Percentiles rank a stretch among this genome's conserved stretches.
Conservation (phyloP, 1,140 invertebrate species). For the Lordiphosa clarofinis region DNA sequence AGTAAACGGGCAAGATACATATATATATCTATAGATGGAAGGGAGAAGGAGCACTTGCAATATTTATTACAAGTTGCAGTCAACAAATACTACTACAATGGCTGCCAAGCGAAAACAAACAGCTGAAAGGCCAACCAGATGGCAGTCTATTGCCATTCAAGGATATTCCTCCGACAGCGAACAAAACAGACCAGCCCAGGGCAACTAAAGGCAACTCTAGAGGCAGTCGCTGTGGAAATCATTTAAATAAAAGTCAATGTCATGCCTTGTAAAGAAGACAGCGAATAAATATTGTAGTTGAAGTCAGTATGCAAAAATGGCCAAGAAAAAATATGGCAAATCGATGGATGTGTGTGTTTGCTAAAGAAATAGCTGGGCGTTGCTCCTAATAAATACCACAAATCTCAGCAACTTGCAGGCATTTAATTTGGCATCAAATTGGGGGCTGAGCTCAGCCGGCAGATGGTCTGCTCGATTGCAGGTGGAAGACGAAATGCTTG, state of each 20-base stretch:
- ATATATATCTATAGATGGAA: slow-evolving; percentile 23
- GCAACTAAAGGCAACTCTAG: slow-evolving; percentile 8
- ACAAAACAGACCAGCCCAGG: neutral
- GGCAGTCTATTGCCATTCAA: slow-evolving; percentile 67
- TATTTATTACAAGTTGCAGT: slow-evolving; percentile 76
- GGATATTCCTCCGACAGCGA: slow-evolving; percentile 18
- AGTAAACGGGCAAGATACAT: slow-evolving; percentile 76
- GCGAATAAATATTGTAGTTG: slow-evolving; percentile 64
- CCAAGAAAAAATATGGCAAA: slow-evolving; percentile 13
- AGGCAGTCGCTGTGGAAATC: slow-evolving; percentile 57
- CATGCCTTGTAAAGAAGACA: slow-evolving; percentile 70
- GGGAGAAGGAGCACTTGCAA: slow-evolving; percentile 44
- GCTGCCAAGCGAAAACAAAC: slow-evolving; percentile 57
- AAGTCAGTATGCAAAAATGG: slow-evolving; percentile 27
- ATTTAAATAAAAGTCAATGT: slow-evolving; percentile 79
- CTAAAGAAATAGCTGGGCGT: no score
- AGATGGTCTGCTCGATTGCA: slow-evolving; percentile 43
- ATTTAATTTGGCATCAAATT: slow-evolving; percentile 74
- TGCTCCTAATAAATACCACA: slow-evolving; percentile 9
- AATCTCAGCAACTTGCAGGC: slow-evolving; percentile 55
- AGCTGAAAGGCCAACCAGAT: slow-evolving; percentile 40
- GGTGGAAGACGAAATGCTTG: slow-evolving; percentile 21
- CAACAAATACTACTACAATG: slow-evolving; percentile 52
- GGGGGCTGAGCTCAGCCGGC: slow-evolving; percentile 39
- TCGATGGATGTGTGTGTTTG: neutral